Base-by-base conservation (phyloP, 2,797 vertebrate species). In the Silurus aristotelis region DNA sequence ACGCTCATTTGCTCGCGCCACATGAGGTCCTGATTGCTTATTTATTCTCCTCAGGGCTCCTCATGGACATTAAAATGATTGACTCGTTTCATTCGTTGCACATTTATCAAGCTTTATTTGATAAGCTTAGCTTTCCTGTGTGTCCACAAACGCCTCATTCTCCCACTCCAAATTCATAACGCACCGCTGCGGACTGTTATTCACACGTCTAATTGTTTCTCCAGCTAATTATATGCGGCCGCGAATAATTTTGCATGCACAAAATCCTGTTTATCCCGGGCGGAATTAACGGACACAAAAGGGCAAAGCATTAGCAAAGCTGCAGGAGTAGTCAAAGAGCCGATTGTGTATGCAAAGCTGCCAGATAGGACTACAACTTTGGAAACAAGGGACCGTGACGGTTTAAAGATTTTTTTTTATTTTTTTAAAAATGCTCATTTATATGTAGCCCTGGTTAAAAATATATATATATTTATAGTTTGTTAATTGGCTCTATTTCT, bases 31-130 rank as follows among this genome's bases (percentile, higher is more conserved):
- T 94, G 92, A 94, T 94, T 95, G 92, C 94, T 94, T 95, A 94
- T 95, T 94, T 95, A 95, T 95, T 95, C 94, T 95, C 93, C 92
- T 94, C 93, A 85, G 94, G 94, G 94, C 92, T 93, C 88, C 92
- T 90, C 89, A 91, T 89, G 90, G 95, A 92, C 93, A 93, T 95
- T 94, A 94, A 94, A 94, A 95, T 95, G 94, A 95, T 95, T 94
- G 94, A 94, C 95, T 95, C 93, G 92, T 95, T 95, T 96, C 93
- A 95, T 95, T 94, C 94, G 90, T 89, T 90, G 92, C 93, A 94
- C 94, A 96, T 95, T 94, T 93, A 92, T 89, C 91, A 85, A 94
- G 94, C 93, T 93, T 94, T 95, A 94, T 94, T 95, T 95, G 94
- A 95, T 95, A 93, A 95, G 94, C 94, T 92, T 67, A 87, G 89